Conservation (phyloP, 1,140 invertebrate species). For the Cydia fagiglandana region DNA sequence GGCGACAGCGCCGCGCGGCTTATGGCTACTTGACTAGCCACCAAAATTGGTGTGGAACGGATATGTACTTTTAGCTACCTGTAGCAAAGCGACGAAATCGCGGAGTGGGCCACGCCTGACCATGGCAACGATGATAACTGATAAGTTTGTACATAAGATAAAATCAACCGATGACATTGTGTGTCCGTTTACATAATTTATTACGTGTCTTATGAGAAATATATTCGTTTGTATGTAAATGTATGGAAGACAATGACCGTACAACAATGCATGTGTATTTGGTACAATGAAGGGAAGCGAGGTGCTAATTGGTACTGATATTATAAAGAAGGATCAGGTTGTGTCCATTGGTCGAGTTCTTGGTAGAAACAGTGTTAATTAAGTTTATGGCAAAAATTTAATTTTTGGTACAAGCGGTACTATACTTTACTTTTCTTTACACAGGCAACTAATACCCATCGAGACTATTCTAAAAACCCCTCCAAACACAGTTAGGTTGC, state of each 20-base stretch:
- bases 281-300: conserved; percentile 29
- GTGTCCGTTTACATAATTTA: conserved; percentile 27
- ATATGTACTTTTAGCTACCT: too few species aligned
- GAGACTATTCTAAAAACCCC: too few species aligned
- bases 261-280: conserved; percentile 24
- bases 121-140: neutral
- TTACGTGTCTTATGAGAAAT: conserved; percentile 28
- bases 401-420: too few species aligned
- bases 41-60: too few species aligned
- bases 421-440: too few species aligned
- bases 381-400: too few species aligned
- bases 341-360: neutral
- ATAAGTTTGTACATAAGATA: neutral
- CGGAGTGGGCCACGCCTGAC: too few species aligned
- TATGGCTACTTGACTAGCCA: too few species aligned
- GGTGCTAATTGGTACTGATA: conserved; percentile 18
- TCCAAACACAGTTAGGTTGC: too few species aligned
- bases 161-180: conserved; percentile 23
- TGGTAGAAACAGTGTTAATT: neutral
- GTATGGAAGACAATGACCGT: conserved; percentile 21
- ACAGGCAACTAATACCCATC: too few species aligned
- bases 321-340: neutral
- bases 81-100: too few species aligned
- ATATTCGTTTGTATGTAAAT: conserved; percentile 32
- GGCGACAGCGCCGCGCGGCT: too few species aligned